Evolutionary conservation across 2,113 vertebrate species (phyloP).

Genomic region (Solea senegalensis): DNA sequence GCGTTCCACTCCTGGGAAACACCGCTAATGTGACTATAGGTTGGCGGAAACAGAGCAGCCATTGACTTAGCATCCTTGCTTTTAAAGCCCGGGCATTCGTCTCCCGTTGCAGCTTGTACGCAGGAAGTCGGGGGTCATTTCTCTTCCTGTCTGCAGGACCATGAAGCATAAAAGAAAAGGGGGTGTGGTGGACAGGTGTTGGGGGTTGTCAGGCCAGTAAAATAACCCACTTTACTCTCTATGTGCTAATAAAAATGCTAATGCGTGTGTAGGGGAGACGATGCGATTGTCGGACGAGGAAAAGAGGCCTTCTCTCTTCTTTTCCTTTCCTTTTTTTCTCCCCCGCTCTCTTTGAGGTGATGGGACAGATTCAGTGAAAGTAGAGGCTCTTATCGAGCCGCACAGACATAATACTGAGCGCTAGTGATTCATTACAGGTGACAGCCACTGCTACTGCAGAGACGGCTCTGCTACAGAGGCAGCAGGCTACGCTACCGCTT

Average conservation of each 20-base stretch:
- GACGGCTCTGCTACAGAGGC: slow-evolving; percentile 17
- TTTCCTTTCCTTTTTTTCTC: not conserved
- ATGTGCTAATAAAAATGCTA: slow-evolving; percentile 79
- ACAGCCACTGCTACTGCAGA: slow-evolving; percentile 50
- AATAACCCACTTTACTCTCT: slow-evolving; percentile 64
- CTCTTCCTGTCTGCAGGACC: slow-evolving; percentile 27
- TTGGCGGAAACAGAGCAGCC: not conserved
- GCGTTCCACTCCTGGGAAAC: too few relatives aligned
- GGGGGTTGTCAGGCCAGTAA: slow-evolving; percentile 51
- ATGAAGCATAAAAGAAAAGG: slow-evolving; percentile 4
- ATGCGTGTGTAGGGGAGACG: slow-evolving; percentile 45
- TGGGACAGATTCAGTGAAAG: slow-evolving; percentile 69
- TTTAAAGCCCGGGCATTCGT: slow-evolving; percentile 29
- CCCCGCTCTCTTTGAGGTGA: slow-evolving; percentile 44
- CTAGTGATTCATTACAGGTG: slow-evolving; percentile 77
- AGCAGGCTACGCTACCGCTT: not conserved
- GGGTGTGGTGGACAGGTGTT: not conserved
- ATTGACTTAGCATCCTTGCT: slow-evolving; percentile 7
- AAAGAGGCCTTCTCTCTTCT: slow-evolving; percentile 13
- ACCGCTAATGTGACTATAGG: too few relatives aligned
- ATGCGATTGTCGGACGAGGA: slow-evolving; percentile 20
- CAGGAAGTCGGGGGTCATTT: slow-evolving; percentile 44
- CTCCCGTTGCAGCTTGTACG: slow-evolving; percentile 2
- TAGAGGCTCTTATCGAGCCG: slow-evolving; percentile 71
- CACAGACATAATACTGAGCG: slow-evolving; percentile 68